Percentiles rank a stretch among this genome's conserved stretches.
These are phyloP conservation scores for Clusia tigrina DNA, from an alignment of 2,888 invertebrate species.

Conservation along the genomic window DNA sequence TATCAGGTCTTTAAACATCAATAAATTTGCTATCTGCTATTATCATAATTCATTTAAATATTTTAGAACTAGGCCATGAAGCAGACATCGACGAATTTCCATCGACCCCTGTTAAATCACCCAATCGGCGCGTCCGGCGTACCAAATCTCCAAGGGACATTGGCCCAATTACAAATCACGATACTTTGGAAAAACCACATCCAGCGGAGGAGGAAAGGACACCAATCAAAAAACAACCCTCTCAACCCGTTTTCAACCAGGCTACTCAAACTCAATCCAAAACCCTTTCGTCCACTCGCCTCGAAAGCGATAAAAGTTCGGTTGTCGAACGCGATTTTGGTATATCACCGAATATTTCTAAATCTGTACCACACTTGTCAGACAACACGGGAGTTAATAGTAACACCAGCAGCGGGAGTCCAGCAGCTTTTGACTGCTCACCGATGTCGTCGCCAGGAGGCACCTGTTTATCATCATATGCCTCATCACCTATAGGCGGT, in stretches of 20 bases:
- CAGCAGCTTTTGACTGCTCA: constrained; percentile 34
- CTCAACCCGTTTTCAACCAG: background rate
- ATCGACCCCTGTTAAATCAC: constrained; percentile 46
- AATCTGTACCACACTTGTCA: constrained; percentile 19
- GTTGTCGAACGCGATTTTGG: constrained; percentile 42
- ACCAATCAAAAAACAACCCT: constrained; percentile 42
- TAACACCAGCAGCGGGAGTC: constrained; percentile 18
- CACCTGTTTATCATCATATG: constrained; percentile 21
- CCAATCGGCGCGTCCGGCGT: constrained; percentile 46
- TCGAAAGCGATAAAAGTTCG: constrained; percentile 44
- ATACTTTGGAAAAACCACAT: background rate
- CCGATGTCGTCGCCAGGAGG: constrained; percentile 54
- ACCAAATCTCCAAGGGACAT: constrained; percentile 45
- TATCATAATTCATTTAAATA: too few relatives aligned
- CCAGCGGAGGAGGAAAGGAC: constrained; percentile 38
- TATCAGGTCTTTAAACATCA: too few relatives aligned
- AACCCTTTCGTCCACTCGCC: constrained; percentile 52
- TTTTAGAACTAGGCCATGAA: constrained; percentile 34
- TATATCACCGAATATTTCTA: constrained; percentile 47
- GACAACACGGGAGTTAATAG: background rate
- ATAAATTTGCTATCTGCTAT: too few relatives aligned
- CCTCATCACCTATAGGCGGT: constrained; percentile 21
- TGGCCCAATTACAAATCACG: constrained; percentile 42
- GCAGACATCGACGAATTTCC: constrained; percentile 60
- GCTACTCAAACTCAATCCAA: background rate